These are phyloP conservation scores for Phyto melanocephala DNA, from an alignment of 2,888 invertebrate species.

Conservation along the genomic window DNA sequence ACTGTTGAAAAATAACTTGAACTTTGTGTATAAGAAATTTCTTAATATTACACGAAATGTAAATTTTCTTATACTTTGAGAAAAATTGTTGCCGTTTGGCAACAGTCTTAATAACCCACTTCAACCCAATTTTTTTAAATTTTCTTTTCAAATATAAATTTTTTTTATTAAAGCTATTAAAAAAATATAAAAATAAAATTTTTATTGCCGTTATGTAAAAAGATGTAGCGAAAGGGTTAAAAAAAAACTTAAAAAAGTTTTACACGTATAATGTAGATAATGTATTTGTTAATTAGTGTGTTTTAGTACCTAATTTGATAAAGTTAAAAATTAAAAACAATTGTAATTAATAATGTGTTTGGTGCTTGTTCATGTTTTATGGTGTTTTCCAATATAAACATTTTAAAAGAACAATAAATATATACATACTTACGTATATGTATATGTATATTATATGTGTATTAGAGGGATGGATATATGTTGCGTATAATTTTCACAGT, in stretches of 20 bases:
- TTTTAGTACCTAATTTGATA: too few relatives aligned
- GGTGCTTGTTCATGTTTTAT: too few relatives aligned
- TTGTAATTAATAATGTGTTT: too few relatives aligned
- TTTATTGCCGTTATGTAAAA: background rate
- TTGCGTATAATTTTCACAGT: conserved; percentile 63
- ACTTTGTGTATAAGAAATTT: conserved; percentile 24
- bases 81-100: conserved; percentile 46
- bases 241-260: too few relatives aligned
- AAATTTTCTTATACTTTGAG: conserved; percentile 22
- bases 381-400: too few relatives aligned
- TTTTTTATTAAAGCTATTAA: background rate
- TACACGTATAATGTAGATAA: too few relatives aligned
- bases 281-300: too few relatives aligned
- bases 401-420: too few relatives aligned
- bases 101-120: conserved; percentile 33
- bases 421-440: too few relatives aligned
- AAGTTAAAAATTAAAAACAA: too few relatives aligned
- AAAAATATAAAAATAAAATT: background rate
- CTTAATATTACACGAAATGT: conserved; percentile 20
- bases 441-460: too few relatives aligned
- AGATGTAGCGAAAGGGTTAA: conserved; percentile 2
- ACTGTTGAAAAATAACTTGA: background rate
- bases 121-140: conserved; percentile 48
- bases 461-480: conserved; percentile 21
- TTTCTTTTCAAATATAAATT: conserved; percentile 34